Conservation (phyloP, 2,888 invertebrate genomes). For the Cepaea hortensis region DNA sequence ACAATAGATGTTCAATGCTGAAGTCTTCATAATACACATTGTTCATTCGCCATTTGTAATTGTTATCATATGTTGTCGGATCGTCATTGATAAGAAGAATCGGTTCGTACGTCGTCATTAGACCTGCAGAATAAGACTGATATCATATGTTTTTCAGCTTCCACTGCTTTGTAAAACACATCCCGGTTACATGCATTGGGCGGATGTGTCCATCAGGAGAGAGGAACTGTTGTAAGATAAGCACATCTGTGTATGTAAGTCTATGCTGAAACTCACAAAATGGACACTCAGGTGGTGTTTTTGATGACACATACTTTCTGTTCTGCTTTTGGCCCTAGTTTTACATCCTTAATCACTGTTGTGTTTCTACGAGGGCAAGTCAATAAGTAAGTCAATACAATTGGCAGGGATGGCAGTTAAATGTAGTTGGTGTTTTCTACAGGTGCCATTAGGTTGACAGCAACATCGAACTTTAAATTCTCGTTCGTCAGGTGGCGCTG, state of each 20-base stretch:
- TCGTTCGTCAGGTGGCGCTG: too few relatives aligned
- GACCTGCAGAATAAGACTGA: slow-evolving; percentile 88
- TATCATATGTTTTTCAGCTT: slow-evolving; percentile 85
- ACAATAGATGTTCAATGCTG: slow-evolving; percentile 40
- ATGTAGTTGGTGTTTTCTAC: too few relatives aligned
- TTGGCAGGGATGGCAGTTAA: too few relatives aligned
- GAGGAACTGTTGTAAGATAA: slow-evolving; percentile 91
- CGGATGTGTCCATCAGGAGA: slow-evolving; percentile 89
- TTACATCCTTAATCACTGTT: slow-evolving; percentile 56
- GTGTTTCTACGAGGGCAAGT: too few relatives aligned
- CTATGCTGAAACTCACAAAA: slow-evolving; percentile 78
- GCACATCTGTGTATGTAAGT: slow-evolving; percentile 91
- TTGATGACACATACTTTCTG: slow-evolving; percentile 47
- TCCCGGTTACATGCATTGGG: slow-evolving; percentile 86
- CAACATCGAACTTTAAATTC: too few relatives aligned
- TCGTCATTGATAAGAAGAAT: slow-evolving; percentile 55
- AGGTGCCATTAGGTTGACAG: too few relatives aligned
- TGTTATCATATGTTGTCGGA: slow-evolving; percentile 76
- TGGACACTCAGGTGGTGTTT: slow-evolving; percentile 55
- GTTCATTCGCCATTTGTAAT: slow-evolving; percentile 84
- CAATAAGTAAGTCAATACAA: too few relatives aligned
- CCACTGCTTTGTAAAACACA: slow-evolving; percentile 87
- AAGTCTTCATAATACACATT: slow-evolving; percentile 86
- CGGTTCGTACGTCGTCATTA: slow-evolving; percentile 63
- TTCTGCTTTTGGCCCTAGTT: slow-evolving; percentile 55